phyloP scores from a whole-genome alignment of 2,888 invertebrate species.

The Xestia c-nigrum region DNA sequence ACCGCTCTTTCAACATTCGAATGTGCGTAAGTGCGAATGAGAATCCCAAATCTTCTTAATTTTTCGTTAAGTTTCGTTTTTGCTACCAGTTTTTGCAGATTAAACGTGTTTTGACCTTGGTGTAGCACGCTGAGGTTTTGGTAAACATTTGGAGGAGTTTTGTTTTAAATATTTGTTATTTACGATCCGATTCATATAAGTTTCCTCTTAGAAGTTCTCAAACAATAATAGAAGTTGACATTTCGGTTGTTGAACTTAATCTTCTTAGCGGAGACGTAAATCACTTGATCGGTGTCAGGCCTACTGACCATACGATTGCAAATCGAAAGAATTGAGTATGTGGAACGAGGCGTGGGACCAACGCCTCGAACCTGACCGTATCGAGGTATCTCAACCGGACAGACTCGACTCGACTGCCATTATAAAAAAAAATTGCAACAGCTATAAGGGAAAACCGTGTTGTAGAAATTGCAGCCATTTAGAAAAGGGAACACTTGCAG shows the following conservation, averaged over 20 bases:
- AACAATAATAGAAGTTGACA: slow-evolving; percentile 15
- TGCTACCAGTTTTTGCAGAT: slow-evolving; percentile 72
- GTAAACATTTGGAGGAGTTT: slow-evolving; percentile 64
- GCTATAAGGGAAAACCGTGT: slow-evolving; percentile 77
- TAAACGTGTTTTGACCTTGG: slow-evolving; percentile 73
- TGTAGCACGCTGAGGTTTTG: slow-evolving; percentile 62
- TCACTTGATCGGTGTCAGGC: slow-evolving; percentile 69
- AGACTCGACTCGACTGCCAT: slow-evolving; percentile 82
- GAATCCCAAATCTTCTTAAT: slow-evolving; percentile 88
- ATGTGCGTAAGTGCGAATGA: slow-evolving; percentile 88
- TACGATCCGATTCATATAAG: slow-evolving; percentile 30
- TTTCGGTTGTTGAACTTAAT: slow-evolving; percentile 44
- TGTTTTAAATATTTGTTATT: slow-evolving; percentile 36
- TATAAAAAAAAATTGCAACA: slow-evolving; percentile 77
- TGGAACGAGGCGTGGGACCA: slow-evolving; percentile 86
- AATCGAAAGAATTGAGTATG: slow-evolving; percentile 80
- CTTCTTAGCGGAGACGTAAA: slow-evolving; percentile 55
- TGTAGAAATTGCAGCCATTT: slow-evolving; percentile 75
- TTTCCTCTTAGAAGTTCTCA: slow-evolving; percentile 23
- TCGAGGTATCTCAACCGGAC: slow-evolving; percentile 89
- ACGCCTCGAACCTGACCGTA: slow-evolving; percentile 87
- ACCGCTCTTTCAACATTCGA: slow-evolving; percentile 84
- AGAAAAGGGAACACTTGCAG: slow-evolving; percentile 69
- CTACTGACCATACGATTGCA: slow-evolving; percentile 75
- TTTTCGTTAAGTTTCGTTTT: slow-evolving; percentile 80